These are phyloP conservation scores for Orycteropus afer DNA, from an alignment of 2,113 vertebrate species.

Conservation along the genomic window DNA sequence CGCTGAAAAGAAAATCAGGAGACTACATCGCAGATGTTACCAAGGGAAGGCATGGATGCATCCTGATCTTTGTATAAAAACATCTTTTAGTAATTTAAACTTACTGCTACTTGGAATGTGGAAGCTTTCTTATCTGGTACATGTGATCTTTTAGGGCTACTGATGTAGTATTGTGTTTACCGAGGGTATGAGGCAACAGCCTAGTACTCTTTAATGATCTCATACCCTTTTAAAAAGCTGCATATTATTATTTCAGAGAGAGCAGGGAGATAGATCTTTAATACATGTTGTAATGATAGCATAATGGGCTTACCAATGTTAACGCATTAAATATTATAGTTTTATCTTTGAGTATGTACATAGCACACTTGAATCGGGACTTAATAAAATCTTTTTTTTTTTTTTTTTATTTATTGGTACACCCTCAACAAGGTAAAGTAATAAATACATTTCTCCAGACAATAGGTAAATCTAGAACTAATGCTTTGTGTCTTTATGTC, in stretches of 20 bases:
- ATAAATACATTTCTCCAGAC: not conserved
- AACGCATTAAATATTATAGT: not conserved
- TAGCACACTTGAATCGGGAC: not conserved
- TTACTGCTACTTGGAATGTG: not conserved
- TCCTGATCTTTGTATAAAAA: not conserved
- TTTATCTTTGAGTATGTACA: not conserved
- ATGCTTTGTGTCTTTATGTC: not conserved
- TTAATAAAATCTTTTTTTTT: no score
- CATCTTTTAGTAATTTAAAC: not conserved
- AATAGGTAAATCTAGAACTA: not conserved
- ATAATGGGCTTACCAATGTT: not conserved
- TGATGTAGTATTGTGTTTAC: not conserved
- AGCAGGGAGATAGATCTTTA: not conserved
- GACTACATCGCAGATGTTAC: fast-evolving
- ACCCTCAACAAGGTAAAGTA: not conserved
- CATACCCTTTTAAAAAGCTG: not conserved
- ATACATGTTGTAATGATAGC: not conserved
- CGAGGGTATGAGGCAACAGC: not conserved
- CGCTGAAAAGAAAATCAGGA: no score
- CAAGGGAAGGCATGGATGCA: not conserved
- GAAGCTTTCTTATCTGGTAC: not conserved
- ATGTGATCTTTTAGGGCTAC: not conserved
- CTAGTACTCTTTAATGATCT: not conserved
- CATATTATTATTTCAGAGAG: not conserved
- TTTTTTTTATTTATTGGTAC: slow-evolving; percentile 7